These are phyloP conservation scores for Leptothorax acervorum DNA, from an alignment of 2,888 invertebrate genomes.

Conservation along the genomic window DNA sequence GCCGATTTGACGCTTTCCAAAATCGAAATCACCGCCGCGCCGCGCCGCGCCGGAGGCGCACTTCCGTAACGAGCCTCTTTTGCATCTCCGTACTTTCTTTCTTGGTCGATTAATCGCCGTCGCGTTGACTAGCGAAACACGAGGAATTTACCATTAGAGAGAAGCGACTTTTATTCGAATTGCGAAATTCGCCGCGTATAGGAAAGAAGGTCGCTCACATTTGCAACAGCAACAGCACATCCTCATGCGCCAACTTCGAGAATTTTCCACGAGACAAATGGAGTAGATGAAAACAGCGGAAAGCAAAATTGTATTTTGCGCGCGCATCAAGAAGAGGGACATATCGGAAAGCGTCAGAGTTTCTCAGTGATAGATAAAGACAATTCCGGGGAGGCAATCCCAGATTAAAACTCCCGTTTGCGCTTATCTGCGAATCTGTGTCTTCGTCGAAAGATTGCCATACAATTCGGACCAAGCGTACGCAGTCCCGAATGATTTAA, in stretches of 20 bases:
- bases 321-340: not conserved
- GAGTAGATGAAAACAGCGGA: not conserved
- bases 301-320: slow-evolving; percentile 8
- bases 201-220: not conserved
- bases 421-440: slow-evolving; percentile 12
- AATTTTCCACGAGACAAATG: not conserved
- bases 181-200: not conserved
- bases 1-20: slow-evolving; percentile 69
- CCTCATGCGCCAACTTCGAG: not conserved
- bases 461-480: not conserved
- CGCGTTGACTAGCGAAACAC: not conserved
- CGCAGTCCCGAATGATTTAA: not conserved
- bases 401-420: slow-evolving; percentile 25
- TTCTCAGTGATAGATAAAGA: slow-evolving; percentile 22
- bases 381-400: slow-evolving; percentile 9
- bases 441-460: not conserved
- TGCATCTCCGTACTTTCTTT: slow-evolving; percentile 33
- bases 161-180: slow-evolving; percentile 13
- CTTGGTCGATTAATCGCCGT: slow-evolving; percentile 38
- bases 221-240: not conserved
- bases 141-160: not conserved
- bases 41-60: slow-evolving; percentile 36
- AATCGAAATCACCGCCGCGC: slow-evolving; percentile 68
- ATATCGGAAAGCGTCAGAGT: not conserved
- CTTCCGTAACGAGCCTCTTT: slow-evolving; percentile 19